Conservation (phyloP, 2,888 invertebrate genomes). For the Isoperla grammatica region DNA sequence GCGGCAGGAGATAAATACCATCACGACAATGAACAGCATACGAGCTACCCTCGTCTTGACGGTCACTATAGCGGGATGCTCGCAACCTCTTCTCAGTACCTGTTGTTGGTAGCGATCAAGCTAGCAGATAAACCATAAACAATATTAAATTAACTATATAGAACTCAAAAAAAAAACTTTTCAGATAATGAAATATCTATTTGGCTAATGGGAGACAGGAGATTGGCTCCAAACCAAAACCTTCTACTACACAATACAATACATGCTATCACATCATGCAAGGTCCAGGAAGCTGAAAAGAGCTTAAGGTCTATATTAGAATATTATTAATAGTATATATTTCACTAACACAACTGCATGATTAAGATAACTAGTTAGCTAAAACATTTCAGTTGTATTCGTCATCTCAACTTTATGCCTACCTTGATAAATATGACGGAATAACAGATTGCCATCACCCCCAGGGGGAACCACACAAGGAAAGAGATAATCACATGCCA, state of each 20-base stretch:
- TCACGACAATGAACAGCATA: constrained; percentile 62
- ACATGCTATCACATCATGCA: no score
- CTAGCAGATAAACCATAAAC: constrained; percentile 46
- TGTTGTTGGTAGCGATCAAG: constrained; percentile 60
- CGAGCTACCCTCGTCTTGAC: constrained; percentile 64
- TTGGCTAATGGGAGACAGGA: no score
- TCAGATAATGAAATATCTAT: background rate
- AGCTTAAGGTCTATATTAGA: no score
- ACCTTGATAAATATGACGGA: constrained; percentile 65
- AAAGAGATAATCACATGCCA: constrained; percentile 72
- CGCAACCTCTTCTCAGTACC: constrained; percentile 54
- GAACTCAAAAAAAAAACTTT: background rate
- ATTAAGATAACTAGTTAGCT: no score
- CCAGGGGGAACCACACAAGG: constrained; percentile 71
- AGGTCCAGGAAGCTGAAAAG: no score
- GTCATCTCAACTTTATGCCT: no score
- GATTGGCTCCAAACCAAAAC: no score
- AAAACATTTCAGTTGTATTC: no score
- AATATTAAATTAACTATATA: constrained; percentile 41
- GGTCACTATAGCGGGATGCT: constrained; percentile 55
- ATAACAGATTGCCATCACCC: constrained; percentile 67
- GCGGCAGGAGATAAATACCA: constrained; percentile 62
- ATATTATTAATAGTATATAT: no score
- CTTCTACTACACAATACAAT: no score
- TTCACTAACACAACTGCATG: no score